These are phyloP conservation scores for Drosophila pseudotalamancana DNA, from an alignment of 2,888 invertebrate genomes.

Conservation along the genomic window DNA sequence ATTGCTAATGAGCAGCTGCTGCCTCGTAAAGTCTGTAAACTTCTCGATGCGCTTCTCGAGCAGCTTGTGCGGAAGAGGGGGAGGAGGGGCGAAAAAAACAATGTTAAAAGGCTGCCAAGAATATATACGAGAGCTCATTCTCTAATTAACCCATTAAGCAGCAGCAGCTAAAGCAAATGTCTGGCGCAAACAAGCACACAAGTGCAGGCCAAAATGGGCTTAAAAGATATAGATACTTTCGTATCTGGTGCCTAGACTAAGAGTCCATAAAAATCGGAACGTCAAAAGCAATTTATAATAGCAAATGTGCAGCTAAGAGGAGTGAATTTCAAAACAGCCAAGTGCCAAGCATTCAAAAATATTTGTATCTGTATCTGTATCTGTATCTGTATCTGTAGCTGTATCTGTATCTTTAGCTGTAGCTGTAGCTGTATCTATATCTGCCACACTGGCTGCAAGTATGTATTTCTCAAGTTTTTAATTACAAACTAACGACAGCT, in stretches of 20 bases:
- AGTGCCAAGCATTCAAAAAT: slow-evolving; percentile 49
- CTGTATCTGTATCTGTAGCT: slow-evolving; percentile 27
- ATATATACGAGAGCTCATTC: slow-evolving; percentile 36
- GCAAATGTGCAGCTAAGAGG: slow-evolving; percentile 61
- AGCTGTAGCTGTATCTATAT: slow-evolving; percentile 25
- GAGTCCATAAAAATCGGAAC: slow-evolving; percentile 65
- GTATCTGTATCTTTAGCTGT: slow-evolving; percentile 31
- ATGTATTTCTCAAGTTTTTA: slow-evolving; percentile 74
- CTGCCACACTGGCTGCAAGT: slow-evolving; percentile 39
- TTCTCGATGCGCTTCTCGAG: slow-evolving; percentile 89
- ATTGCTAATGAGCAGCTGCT: slow-evolving; percentile 85
- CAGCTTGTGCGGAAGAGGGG: slow-evolving; percentile 84
- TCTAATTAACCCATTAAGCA: slow-evolving; percentile 66
- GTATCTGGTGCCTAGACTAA: slow-evolving; percentile 31
- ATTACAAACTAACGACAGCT: slow-evolving; percentile 81
- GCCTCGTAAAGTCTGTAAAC: slow-evolving; percentile 88
- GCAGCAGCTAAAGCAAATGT: slow-evolving; percentile 59
- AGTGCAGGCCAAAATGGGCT: slow-evolving; percentile 37
- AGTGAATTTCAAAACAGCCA: slow-evolving; percentile 58
- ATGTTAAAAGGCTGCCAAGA: slow-evolving; percentile 46
- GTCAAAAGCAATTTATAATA: slow-evolving; percentile 76
- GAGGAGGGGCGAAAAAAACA: too few species aligned
- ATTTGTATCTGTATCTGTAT: slow-evolving; percentile 36
- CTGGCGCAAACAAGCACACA: slow-evolving; percentile 60
- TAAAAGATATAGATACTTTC: slow-evolving; percentile 47